Evolutionary conservation across 2,888 invertebrate species (phyloP), one percentile per base, ranked within the genome.

Genomic region (Laspeyria flexula): DNA sequence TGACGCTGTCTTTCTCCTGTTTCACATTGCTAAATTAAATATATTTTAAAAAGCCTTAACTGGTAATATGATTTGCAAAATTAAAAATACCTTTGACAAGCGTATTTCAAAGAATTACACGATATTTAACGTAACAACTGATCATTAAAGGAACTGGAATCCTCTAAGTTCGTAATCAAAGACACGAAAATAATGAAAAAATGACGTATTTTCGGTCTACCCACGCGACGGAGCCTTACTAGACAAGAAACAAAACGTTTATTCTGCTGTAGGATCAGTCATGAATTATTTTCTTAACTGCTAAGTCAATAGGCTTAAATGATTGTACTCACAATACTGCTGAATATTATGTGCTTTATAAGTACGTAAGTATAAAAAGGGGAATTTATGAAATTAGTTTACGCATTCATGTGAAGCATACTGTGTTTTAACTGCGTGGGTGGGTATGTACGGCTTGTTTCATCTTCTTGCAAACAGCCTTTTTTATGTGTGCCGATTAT

Each of bases 261-360:
- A 33, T 18, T 40, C 27, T 34, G 4, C 25, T n/a, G 11, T 11
- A 10, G 35, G 25, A 51, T 58, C 48, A 58, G 41, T 41, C 25
- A 52, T 55, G 42, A 55, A 55, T 33, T 12, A 15, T 34, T 37
- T 43, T 18, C 34, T 43, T 53, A 42, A 46, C 39, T 40, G 30
- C 47, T 40, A 47, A 53, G 30, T 31, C 18, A 29, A 29, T 29
- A 7, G 27, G 3, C 21, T 15, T 34, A 7, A 9, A 12, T 29
- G 10, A n/a, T n/a, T n/a, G n/a, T n/a, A n/a, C n/a, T n/a, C n/a
- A n/a, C n/a, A n/a, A n/a, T n/a, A n/a, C n/a, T n/a, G n/a, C n/a
- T n/a, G n/a, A n/a, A n/a, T n/a, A n/a, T n/a, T n/a, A n/a, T n/a
- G n/a, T n/a, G n/a, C n/a, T n/a, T n/a, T n/a, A n/a, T n/a, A n/a